phyloP scores from a whole-genome alignment of 2,113 vertebrate species.

The Aythya baeri region DNA sequence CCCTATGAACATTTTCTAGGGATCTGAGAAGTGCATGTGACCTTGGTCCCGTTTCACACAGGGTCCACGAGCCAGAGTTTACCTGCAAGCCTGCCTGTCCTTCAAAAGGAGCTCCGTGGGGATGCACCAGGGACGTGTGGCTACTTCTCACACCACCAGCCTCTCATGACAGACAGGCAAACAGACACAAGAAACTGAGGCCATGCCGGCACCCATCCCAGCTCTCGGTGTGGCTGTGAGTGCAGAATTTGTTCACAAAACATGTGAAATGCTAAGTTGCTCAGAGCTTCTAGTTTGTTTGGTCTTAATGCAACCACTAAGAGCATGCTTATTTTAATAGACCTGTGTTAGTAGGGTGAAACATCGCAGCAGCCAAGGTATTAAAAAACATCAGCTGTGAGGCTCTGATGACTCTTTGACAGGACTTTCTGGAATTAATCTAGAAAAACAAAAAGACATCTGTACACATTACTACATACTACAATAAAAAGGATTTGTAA shows the following conservation, averaged over 20 bases:
- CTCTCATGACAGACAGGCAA: background rate
- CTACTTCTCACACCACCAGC: background rate
- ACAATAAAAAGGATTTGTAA: conserved; percentile 25
- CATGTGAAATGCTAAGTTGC: background rate
- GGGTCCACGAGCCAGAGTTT: background rate
- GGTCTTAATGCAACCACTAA: background rate
- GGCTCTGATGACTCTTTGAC: conserved; percentile 9
- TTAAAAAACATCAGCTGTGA: background rate
- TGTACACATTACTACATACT: background rate
- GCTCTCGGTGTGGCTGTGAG: rapidly evolving
- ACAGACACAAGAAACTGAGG: background rate
- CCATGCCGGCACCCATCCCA: background rate
- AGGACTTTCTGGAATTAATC: conserved; percentile 15
- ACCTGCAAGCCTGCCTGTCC: background rate
- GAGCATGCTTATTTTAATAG: background rate
- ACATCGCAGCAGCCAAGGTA: background rate
- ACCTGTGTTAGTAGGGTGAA: background rate
- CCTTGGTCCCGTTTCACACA: background rate
- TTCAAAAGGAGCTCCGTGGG: background rate
- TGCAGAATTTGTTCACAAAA: background rate
- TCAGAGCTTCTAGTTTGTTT: background rate
- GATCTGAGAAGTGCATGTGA: background rate
- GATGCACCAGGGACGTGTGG: background rate
- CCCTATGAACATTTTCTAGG: background rate
- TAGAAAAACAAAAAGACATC: conserved; percentile 34